Base-by-base conservation (phyloP, 2,113 vertebrate species). In the Oryzias celebensis region DNA sequence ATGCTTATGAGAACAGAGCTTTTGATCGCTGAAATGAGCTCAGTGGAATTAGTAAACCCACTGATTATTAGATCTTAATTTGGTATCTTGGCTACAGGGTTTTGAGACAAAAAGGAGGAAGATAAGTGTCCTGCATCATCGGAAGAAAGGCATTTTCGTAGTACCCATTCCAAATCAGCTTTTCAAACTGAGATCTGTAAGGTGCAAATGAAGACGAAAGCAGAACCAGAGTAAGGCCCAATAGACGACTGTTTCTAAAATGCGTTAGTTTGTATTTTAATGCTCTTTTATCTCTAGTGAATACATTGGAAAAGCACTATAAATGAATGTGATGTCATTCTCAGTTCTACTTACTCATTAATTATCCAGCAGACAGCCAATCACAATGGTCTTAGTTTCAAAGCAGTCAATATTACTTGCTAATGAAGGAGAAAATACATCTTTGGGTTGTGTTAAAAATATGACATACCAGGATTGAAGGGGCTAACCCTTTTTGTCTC, bases 71-170 rank as follows among this genome's bases (percentile, higher is more conserved):
- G 69, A 49, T 67, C 74, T 45, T 82, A 51, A 78, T 73, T 62
- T 46, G 20, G 73, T 75, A 70, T 62, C 73, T 73, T 24, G 65
- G 78, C 57, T 74, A 64, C 70, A 73, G 41, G 57, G 65, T 80
- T 24, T 52, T 16, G 28, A 66, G 42, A 56, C 54, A 54, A 70
- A 71, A 52, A 60, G 58, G 44, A 18, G 22, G 3, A 18, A 41
- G 56, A 72, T 14, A 51, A 75, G 68, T 76, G 42, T 4, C 7
- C 47, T 66, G 77, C 62, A 68, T 52, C 68, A 67, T 61, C 20
- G 66, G 68, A 52, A 23, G 20, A 50, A 66, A 65, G 54, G 65
- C 68, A 56, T 65, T n/a, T 68, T 59, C 55, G 8, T 49, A 62
- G 71, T 42, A 47, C 7, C 63, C 60, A 75, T 72, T 64, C 52